Evolutionary conservation across 2,113 vertebrate genomes (phyloP).

Genomic region (Tympanuchus pallidicinctus): DNA sequence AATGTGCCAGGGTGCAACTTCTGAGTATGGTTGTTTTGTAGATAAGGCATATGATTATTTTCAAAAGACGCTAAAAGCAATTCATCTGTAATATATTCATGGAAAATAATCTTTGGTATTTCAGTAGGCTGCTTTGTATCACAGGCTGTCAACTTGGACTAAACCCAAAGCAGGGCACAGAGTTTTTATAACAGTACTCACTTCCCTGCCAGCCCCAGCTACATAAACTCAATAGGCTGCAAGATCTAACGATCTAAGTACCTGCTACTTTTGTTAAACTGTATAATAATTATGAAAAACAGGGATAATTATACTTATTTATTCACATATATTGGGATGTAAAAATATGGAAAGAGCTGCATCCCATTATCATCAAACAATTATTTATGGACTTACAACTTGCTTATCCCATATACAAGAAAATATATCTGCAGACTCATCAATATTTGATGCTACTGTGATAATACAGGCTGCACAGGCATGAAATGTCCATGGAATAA

Average conservation of each 20-base stretch:
- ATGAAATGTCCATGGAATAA: neutral
- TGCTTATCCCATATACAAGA: neutral
- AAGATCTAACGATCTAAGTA: neutral
- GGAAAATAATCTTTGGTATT: constrained; percentile 13
- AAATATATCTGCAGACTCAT: neutral
- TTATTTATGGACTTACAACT: neutral
- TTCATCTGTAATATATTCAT: neutral
- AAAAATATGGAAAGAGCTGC: neutral
- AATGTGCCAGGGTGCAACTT: neutral
- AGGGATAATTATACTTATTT: neutral
- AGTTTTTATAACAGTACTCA: neutral
- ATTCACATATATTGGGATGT: neutral
- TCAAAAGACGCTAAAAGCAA: neutral
- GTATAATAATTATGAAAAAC: neutral
- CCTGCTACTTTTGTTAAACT: neutral
- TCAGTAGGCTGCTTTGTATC: neutral
- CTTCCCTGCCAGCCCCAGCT: neutral
- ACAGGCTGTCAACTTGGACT: neutral
- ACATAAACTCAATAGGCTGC: neutral
- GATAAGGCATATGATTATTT: neutral
- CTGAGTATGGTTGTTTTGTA: neutral
- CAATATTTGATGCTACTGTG: neutral
- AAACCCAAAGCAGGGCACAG: neutral
- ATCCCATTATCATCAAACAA: neutral
- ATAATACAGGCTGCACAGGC: neutral